These are phyloP conservation scores for Nicator chloris DNA, from an alignment of 2,113 vertebrate species.

Conservation along the genomic window DNA sequence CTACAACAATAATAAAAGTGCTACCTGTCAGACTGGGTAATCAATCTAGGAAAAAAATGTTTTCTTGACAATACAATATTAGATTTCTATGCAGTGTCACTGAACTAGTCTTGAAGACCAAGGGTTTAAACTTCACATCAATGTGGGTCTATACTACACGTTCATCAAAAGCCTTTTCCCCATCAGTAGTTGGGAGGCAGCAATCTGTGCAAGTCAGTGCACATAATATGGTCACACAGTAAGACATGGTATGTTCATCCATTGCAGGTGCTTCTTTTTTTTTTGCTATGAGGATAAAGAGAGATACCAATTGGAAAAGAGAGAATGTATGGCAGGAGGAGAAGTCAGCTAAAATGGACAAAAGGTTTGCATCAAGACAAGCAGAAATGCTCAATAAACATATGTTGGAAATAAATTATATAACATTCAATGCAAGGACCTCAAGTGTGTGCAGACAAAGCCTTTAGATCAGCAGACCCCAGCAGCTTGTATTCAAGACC, in stretches of 20 bases:
- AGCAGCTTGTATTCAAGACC: not conserved
- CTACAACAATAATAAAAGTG: constrained; percentile 9
- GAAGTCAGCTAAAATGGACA: not conserved
- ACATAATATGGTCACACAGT: not conserved
- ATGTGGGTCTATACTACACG: not conserved
- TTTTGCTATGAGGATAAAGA: not conserved
- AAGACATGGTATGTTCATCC: fast-evolving
- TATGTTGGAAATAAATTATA: not conserved
- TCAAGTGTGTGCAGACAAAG: not conserved
- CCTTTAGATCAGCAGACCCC: not conserved
- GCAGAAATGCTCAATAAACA: not conserved
- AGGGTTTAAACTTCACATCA: not conserved
- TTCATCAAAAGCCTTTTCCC: not conserved
- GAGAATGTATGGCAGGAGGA: not conserved
- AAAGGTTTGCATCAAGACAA: not conserved
- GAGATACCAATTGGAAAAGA: not conserved
- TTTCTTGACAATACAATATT: constrained; percentile 28
- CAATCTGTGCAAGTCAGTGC: not conserved
- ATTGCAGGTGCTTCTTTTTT: not conserved
- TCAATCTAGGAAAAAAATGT: not conserved
- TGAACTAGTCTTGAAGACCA: not conserved
- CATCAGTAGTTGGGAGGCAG: not conserved
- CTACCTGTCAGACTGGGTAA: not conserved
- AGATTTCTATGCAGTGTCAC: not conserved
- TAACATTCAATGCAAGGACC: not conserved